Conservation (phyloP, 2,113 vertebrate genomes). For the Saimiri boliviensis region DNA sequence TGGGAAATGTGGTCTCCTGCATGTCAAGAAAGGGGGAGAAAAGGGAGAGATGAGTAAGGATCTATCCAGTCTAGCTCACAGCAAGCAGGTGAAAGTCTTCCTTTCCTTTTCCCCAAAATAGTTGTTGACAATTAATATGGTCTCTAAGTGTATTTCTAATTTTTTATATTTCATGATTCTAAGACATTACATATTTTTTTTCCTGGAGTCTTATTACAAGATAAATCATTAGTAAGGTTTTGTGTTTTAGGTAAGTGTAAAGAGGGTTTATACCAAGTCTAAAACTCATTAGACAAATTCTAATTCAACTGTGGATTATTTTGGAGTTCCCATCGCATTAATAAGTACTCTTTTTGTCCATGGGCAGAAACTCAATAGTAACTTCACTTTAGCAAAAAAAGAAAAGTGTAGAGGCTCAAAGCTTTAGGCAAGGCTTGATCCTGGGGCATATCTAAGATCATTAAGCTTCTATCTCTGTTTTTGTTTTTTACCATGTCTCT, state of each 20-base stretch:
- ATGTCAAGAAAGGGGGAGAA: not conserved
- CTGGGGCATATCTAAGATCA: not conserved
- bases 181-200: not conserved
- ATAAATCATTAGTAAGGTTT: not conserved
- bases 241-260: not conserved
- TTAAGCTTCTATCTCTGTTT: not conserved
- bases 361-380: not conserved
- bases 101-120: not conserved
- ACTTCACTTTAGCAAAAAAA: not conserved
- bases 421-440: not conserved
- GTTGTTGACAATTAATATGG: not conserved
- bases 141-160: not conserved
- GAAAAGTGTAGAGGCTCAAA: not conserved
- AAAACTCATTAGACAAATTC: not conserved
- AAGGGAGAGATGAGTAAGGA: not conserved
- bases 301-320: not conserved
- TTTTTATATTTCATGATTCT: not conserved
- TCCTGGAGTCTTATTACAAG: not conserved
- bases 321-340: not conserved
- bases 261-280: not conserved
- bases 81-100: not conserved
- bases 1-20: not conserved
- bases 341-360: not conserved
- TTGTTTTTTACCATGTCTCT: not conserved
- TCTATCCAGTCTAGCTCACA: not conserved